Evolutionary conservation across 2,797 vertebrate genomes (phyloP).

Genomic region (Emys orbicularis): DNA sequence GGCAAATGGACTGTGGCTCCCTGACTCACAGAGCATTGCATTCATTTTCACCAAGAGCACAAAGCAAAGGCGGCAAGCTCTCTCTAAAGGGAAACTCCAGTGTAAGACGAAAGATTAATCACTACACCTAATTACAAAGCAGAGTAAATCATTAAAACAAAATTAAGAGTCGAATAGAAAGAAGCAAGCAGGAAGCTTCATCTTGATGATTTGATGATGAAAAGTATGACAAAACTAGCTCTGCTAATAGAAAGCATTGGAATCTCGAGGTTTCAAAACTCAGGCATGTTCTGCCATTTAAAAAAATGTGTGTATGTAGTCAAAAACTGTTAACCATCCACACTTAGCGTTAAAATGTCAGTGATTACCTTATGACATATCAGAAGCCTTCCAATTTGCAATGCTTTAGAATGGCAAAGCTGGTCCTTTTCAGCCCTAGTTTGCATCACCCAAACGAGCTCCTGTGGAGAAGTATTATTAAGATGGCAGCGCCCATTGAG

Average conservation of each 20-base stretch:
- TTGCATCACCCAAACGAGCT: background rate
- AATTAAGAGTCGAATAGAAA: background rate
- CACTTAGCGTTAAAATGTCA: background rate
- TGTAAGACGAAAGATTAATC: background rate
- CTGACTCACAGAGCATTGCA: background rate
- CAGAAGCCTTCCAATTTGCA: background rate
- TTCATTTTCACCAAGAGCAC: background rate
- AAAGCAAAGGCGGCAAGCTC: background rate
- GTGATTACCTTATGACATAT: background rate
- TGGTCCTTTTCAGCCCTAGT: conserved; percentile 5
- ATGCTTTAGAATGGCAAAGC: background rate
- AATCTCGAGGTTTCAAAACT: conserved; percentile 44
- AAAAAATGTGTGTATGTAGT: background rate
- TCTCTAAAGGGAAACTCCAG: background rate
- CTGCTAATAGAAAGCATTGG: conserved; percentile 32
- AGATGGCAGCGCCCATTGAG: background rate
- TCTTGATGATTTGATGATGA: background rate
- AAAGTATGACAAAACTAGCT: conserved; percentile 39
- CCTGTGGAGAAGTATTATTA: background rate
- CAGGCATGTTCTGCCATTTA: background rate
- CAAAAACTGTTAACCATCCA: conserved; percentile 13
- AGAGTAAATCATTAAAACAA: conserved; percentile 2
- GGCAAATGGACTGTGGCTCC: background rate
- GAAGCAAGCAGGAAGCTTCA: background rate
- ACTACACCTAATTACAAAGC: background rate